phyloP scores from a whole-genome alignment of 2,888 invertebrate genomes.

The Lasioglossum morio region DNA sequence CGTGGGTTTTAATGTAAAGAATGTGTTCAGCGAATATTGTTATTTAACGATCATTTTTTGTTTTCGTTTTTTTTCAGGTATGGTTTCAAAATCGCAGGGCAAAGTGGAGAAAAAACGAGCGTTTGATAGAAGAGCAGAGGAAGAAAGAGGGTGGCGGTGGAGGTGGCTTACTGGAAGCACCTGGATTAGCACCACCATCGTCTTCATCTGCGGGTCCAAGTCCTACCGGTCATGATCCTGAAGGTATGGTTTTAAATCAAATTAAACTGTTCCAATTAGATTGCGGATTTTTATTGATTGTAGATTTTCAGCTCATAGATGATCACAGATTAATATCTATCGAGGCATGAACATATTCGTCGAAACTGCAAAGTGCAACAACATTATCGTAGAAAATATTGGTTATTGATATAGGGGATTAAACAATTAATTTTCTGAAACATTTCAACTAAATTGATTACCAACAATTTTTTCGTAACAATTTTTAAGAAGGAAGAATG shows the following conservation, averaged over 20 bases:
- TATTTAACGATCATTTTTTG: neutral
- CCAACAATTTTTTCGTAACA: no score
- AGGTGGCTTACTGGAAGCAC: slow-evolving; percentile 63
- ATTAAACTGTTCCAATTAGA: neutral
- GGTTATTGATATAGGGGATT: neutral
- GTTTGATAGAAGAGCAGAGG: slow-evolving; percentile 95
- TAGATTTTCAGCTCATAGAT: neutral
- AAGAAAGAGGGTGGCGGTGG: slow-evolving; percentile 90
- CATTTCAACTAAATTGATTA: neutral
- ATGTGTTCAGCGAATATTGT: neutral
- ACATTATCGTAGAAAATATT: neutral
- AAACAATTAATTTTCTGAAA: neutral
- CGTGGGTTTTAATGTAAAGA: neutral
- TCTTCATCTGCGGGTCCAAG: slow-evolving; percentile 79
- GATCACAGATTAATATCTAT: neutral
- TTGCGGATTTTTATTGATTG: neutral
- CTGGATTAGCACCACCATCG: slow-evolving; percentile 72
- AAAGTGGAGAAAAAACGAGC: slow-evolving; percentile 96
- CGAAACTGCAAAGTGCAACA: neutral
- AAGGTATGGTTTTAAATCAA: slow-evolving; percentile 63
- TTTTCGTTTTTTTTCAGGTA: slow-evolving; percentile 87
- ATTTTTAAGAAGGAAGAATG: no score
- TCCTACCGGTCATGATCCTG: slow-evolving; percentile 77
- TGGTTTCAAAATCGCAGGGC: slow-evolving; percentile 97
- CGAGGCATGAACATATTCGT: neutral